Percentiles rank a stretch among this genome's conserved stretches.
Conservation (phyloP, 2,797 vertebrate species). For the Sandelia bainsii region DNA sequence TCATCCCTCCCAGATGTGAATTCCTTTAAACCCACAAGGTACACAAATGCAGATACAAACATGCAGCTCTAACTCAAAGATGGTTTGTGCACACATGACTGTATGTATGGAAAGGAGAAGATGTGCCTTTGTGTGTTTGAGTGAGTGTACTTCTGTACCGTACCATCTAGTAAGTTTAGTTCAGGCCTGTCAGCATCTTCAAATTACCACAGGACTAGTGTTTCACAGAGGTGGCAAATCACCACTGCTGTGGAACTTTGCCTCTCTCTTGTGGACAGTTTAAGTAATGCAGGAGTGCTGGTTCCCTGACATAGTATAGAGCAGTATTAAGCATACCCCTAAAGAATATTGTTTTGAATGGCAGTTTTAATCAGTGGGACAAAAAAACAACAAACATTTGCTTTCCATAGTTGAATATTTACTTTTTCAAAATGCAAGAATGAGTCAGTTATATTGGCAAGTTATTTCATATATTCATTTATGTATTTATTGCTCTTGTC, state of each 20-base stretch:
- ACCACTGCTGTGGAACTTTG: slow-evolving; percentile 21
- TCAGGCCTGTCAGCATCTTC: slow-evolving; percentile 4
- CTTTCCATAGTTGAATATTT: too few species aligned
- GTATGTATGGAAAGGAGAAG: not conserved
- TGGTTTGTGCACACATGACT: slow-evolving; percentile 22
- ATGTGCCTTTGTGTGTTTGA: not conserved
- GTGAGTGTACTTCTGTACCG: slow-evolving; percentile 13
- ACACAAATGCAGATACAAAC: slow-evolving; percentile 60
- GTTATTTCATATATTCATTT: too few species aligned
- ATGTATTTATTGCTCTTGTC: too few species aligned
- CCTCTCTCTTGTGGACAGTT: slow-evolving; percentile 58
- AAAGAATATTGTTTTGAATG: too few species aligned
- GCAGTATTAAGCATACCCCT: too few species aligned
- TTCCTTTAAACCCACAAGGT: slow-evolving; percentile 74
- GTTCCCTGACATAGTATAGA: not conserved
- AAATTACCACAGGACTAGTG: not conserved
- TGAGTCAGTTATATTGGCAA: too few species aligned
- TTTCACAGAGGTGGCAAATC: slow-evolving; percentile 4
- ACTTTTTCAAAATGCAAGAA: too few species aligned
- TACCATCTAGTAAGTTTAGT: not conserved
- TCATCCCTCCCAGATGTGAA: slow-evolving; percentile 73
- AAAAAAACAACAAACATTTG: too few species aligned
- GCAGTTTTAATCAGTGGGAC: too few species aligned
- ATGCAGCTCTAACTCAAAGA: slow-evolving; percentile 29
- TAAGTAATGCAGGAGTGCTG: not conserved